Evolutionary conservation across 2,888 invertebrate genomes (phyloP).

Genomic region (Kryphioiulus occultus): DNA sequence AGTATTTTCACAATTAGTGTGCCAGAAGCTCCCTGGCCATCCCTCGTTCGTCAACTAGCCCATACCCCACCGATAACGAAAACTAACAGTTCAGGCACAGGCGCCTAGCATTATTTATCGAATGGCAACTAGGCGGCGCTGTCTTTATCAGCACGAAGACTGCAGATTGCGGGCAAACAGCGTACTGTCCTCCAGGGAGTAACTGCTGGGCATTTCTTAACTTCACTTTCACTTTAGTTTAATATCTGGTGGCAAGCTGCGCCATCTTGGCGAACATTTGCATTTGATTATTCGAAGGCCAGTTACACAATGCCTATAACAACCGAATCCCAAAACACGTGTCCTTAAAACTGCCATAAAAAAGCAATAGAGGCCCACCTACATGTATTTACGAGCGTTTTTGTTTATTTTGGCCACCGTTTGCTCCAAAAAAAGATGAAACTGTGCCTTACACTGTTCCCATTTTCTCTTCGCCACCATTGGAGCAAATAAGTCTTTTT

Average conservation of each 20-base stretch:
- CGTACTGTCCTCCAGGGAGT: background rate
- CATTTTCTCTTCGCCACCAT: background rate
- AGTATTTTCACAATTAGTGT: background rate
- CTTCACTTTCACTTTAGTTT: background rate
- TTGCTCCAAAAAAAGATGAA: background rate
- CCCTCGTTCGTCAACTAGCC: too few relatives aligned
- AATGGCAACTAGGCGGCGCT: too few relatives aligned
- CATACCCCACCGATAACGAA: too few relatives aligned
- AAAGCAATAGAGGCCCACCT: background rate
- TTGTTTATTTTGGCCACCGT: background rate
- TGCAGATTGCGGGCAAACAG: background rate
- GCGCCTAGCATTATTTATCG: too few relatives aligned
- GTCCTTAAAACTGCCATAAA: background rate
- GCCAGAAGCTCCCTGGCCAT: background rate
- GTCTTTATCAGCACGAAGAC: background rate
- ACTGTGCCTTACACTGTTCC: background rate
- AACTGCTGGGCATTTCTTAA: background rate
- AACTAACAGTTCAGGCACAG: too few relatives aligned
- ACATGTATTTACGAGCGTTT: background rate
- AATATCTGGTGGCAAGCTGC: background rate
- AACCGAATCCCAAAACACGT: background rate
- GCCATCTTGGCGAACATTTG: background rate
- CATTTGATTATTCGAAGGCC: conserved; percentile 25
- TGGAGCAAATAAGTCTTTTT: background rate
- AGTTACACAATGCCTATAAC: background rate